Evolutionary conservation across 2,888 invertebrate genomes (phyloP), one percentile per base, ranked within the genome.

Genomic region (Spilarctia lutea): DNA sequence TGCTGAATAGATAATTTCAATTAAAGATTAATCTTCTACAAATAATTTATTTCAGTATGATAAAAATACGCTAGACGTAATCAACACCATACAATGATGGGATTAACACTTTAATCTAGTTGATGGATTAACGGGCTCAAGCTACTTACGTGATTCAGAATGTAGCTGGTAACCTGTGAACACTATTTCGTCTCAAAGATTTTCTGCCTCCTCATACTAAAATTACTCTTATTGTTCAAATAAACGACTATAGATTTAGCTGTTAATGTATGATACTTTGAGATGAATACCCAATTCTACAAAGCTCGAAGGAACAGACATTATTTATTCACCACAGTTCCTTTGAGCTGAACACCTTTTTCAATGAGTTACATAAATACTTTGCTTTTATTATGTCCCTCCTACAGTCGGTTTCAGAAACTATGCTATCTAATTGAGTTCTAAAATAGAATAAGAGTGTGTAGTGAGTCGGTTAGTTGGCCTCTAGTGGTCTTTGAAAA

Each of bases 21-120:
- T 33, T 30, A 65, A 33, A 1, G 7, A 33, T 20, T 39, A 65
- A 16, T 65, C 6, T 65, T 18, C 30, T n/a, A 1, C 10, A 33
- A 52, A 24, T 60, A 27, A 60, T 16, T 30, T 60, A 30, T 60
- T 16, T 27, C 27, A 30, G 27, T 16, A 4, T 60, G 16, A 60
- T 39, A 35, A 60, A 13, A 70, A 60, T 27, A 56, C n/a, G 39
- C n/a, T 39, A 24, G 42, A 60, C n/a, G 56, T 56, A n/a, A n/a
- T n/a, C n/a, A 33, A 69, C 35, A 35, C 70, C 60, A 70, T 30
- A 60, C 42, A 35, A 70, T 60, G 13, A 60, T 8, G 27, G 13
- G 8, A 70, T 70, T 70, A 70, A 60, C 39, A 69, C 56, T 56
- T 48, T 27, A 30, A 68, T 68, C 52, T n/a, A 35, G n/a, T 60